Conservation (phyloP, 2,888 invertebrate genomes). For the Steinernema carpocapsae region DNA sequence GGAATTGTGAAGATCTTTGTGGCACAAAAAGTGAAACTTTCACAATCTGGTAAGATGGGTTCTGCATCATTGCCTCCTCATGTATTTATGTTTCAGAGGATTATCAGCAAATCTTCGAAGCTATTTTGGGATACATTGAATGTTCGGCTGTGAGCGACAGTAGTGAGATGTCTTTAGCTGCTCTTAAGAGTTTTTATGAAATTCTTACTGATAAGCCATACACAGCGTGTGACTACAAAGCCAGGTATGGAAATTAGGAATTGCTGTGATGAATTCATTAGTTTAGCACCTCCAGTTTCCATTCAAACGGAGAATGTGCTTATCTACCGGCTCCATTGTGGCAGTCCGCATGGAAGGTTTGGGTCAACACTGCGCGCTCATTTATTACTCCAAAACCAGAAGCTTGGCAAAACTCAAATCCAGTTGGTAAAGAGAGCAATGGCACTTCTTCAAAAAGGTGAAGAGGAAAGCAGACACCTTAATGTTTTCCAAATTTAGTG, state of each 20-base stretch:
- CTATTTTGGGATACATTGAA: slow-evolving; percentile 84
- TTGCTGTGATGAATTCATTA: neutral
- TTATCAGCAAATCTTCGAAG: neutral
- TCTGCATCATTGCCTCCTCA: neutral
- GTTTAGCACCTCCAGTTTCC: neutral
- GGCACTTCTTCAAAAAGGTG: neutral
- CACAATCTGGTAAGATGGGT: slow-evolving; percentile 36
- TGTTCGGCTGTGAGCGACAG: slow-evolving; percentile 83
- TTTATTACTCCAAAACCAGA: slow-evolving; percentile 35
- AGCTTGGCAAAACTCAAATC: no score
- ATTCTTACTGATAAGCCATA: slow-evolving; percentile 74
- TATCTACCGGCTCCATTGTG: slow-evolving; percentile 45
- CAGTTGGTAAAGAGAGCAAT: neutral
- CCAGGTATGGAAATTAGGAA: no score
- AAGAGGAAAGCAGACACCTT: neutral
- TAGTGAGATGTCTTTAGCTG: slow-evolving; percentile 89
- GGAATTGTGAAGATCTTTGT: slow-evolving; percentile 66
- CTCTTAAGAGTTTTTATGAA: slow-evolving; percentile 94
- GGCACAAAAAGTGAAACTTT: slow-evolving; percentile 55
- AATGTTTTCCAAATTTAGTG: no score
- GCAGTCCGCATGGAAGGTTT: slow-evolving; percentile 62
- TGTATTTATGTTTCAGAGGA: slow-evolving; percentile 22
- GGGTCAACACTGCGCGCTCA: slow-evolving; percentile 42
- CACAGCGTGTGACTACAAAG: neutral
- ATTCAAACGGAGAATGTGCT: slow-evolving; percentile 15